Evolutionary conservation across 2,113 vertebrate species (phyloP), one percentile per base, ranked within the genome.

Genomic region (Thinocorus orbignyianus): DNA sequence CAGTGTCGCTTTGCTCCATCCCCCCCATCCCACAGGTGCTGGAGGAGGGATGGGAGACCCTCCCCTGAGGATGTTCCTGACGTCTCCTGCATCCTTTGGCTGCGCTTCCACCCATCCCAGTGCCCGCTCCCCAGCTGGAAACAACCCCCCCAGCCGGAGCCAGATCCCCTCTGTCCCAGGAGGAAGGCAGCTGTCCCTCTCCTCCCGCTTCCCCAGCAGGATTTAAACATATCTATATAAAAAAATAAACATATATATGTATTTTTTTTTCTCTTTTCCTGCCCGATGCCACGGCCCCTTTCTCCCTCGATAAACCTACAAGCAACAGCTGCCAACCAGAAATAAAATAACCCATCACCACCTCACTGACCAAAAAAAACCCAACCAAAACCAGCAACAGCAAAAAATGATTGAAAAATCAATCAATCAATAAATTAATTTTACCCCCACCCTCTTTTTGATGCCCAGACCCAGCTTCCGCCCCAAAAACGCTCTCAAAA

Each of bases 341-440:
- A 92, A 94, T 94, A 95, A 84, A 92, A 92, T 94, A 94, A 84
- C 92, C 79, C 42, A 15, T 64, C 58, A n/a, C 73, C 42, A 55
- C 86, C 86, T 83, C 52, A 44, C 12, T 72, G 88, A 86, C 79
- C n/a, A 6, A 30, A 68, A 68, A 66, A 76, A 33, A 24, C n/a
- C n/a, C 42, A 13, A 44, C 12, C 42, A 49, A 33, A 51, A 22
- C 9, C 7, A 25, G 6, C 12, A 28, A 68, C 31, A 23, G 7
- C 12, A 20, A 42, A 60, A 46, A n/a, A n/a, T n/a, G n/a, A n/a
- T n/a, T n/a, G n/a, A n/a, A n/a, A n/a, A n/a, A n/a, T n/a, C n/a
- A n/a, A n/a, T n/a, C n/a, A n/a, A n/a, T n/a, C n/a, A n/a, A n/a
- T n/a, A n/a, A n/a, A n/a, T n/a, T n/a, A n/a, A n/a, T n/a, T n/a